Evolutionary conservation across 37 sponge, comb jelly and placozoan species (phyloP).

Genomic region (Haliclona indistincta): DNA sequence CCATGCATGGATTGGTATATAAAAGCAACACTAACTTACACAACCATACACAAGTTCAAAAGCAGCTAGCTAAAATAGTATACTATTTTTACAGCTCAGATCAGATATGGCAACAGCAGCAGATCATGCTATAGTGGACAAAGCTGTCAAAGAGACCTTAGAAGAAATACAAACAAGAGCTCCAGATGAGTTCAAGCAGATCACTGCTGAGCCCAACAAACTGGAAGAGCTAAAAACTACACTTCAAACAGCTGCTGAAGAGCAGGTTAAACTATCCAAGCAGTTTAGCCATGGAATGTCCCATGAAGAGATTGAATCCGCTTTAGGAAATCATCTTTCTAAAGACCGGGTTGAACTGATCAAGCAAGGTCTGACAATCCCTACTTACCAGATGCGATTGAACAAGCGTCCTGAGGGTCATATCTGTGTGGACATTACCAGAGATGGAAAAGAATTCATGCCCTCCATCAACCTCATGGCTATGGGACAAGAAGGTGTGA

Average conservation of each 20-base stretch:
- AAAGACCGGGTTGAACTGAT: slow-evolving; percentile 17
- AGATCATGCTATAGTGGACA: slow-evolving; percentile 11
- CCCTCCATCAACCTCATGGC: not conserved
- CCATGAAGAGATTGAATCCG: not conserved
- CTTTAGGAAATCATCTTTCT: slow-evolving; percentile 1
- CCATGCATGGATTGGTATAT: too few relatives aligned
- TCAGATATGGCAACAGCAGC: too few relatives aligned
- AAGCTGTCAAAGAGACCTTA: slow-evolving; percentile 17
- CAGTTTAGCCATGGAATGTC: not conserved
- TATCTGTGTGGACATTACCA: slow-evolving; percentile 29
- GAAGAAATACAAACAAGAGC: slow-evolving; percentile 14
- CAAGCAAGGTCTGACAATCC: slow-evolving; percentile 19
- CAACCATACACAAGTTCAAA: too few relatives aligned
- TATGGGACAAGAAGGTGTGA: not conserved
- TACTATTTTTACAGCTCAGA: too few relatives aligned
- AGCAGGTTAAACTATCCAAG: slow-evolving; percentile 14
- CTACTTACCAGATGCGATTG: slow-evolving; percentile 18
- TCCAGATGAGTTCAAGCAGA: slow-evolving; percentile 23
- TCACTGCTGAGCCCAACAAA: slow-evolving; percentile 5
- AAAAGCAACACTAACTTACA: too few relatives aligned
- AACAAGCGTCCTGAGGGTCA: slow-evolving; percentile 32
- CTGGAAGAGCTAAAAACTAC: slow-evolving; percentile 6
- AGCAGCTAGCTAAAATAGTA: too few relatives aligned
- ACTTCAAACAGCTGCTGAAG: slow-evolving; percentile 21
- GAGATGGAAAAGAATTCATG: slow-evolving; percentile 36